phyloP scores from a whole-genome alignment of 2,888 invertebrate species.

The Copidosoma aretas region DNA sequence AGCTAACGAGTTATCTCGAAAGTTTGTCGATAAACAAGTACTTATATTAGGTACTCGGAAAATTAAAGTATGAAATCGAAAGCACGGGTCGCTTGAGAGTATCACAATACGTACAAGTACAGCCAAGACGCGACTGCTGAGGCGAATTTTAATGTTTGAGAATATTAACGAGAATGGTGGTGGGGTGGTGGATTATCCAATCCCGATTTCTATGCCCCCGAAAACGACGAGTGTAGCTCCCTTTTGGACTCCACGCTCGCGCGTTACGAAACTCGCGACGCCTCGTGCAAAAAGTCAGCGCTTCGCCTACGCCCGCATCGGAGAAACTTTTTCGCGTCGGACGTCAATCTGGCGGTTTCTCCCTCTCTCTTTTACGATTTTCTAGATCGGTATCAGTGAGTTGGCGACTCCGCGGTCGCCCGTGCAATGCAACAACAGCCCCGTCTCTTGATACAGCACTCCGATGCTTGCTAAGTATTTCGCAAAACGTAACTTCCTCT shows the following conservation, averaged over 20 bases:
- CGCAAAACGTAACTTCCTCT: no score
- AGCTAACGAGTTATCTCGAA: no score
- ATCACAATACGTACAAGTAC: neutral
- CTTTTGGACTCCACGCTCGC: neutral
- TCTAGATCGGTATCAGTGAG: neutral
- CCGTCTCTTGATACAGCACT: no score
- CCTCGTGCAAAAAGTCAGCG: neutral
- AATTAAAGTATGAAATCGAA: no score
- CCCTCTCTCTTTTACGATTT: neutral
- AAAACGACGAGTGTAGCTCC: conserved; percentile 10
- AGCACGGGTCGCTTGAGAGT: no score
- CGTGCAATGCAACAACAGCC: no score
- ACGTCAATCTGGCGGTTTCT: no score
- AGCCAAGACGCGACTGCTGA: neutral
- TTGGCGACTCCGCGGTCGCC: neutral
- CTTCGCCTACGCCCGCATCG: neutral
- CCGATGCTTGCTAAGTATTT: no score
- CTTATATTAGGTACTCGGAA: no score
- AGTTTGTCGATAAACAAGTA: no score
- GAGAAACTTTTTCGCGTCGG: neutral
- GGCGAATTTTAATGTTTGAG: neutral
- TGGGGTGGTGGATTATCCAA: conserved; percentile 14
- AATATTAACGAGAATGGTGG: neutral
- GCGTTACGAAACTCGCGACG: neutral
- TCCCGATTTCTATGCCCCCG: conserved; percentile 30